Base-by-base conservation (phyloP, 2,888 invertebrate genomes). In the Drosophila borealis region DNA sequence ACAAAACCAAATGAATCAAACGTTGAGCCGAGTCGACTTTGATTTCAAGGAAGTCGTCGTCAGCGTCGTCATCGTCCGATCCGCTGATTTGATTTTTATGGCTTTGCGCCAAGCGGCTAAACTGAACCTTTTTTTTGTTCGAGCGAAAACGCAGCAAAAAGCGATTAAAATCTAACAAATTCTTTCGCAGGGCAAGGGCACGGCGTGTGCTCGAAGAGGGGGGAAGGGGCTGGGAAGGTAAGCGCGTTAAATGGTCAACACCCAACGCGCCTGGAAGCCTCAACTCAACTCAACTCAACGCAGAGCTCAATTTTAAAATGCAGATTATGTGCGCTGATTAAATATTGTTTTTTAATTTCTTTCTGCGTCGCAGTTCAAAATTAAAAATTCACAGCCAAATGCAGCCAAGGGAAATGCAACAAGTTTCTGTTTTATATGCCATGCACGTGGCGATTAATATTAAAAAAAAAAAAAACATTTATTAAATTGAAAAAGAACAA, bases 291-390 rank as follows among this genome's bases (percentile, higher is more conserved):
- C 5, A 45, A 45, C n/a, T 29, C 25, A 25, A 25, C 25, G 14
- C 21, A 17, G 49, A 39, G 57, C 70, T 64, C 46, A 66, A 80
- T 79, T 70, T 87, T 83, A 80, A 88, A 87, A 87, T 87, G 84
- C 87, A 88, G 87, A 87, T 87, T 83, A 86, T 83, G 89, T 89
- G 81, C 81, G 80, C 78, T 78, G 87, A 87, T 87, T 87, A 87
- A 87, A 86, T 86, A 88, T 88, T 76, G 83, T 83, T 88, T 88
- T 88, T 88, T 88, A 83, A 88, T 88, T 86, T 86, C 84, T 68
- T 72, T 55, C 67, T 45, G 69, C 67, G 62, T 54, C 63, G 54
- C 56, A 61, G 61, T 61, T 54, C 51, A 29, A 61, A 81, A 75
- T 81, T 70, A 64, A 68, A 67, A 80, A 80, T 80, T 82, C 82